Conservation (phyloP, 1,140 invertebrate genomes). For the Heterodera schachtii region DNA sequence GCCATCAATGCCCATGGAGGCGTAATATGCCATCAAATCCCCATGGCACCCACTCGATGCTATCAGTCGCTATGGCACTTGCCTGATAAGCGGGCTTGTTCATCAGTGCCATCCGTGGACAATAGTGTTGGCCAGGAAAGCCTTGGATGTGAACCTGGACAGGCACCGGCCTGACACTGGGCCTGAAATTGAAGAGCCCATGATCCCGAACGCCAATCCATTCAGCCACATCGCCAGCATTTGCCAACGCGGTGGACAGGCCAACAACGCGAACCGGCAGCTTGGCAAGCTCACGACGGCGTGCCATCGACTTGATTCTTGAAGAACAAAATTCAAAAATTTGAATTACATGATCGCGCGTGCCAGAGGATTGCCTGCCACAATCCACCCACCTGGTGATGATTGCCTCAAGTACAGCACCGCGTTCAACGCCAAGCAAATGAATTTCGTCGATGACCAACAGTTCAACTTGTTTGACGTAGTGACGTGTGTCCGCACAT, state of each 20-base stretch:
- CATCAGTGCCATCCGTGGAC: slow-evolving; percentile 98
- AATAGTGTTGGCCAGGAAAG: slow-evolving; percentile 95
- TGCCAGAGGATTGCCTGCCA: slow-evolving; percentile 66
- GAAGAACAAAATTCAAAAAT: slow-evolving; percentile 67
- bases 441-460: slow-evolving; percentile 99
- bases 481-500: slow-evolving; percentile 92
- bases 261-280: slow-evolving; percentile 82
- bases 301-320: slow-evolving; percentile 67
- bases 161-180: slow-evolving; percentile 93
- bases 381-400: slow-evolving; percentile 75
- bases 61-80: neutral
- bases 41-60: too few relatives aligned
- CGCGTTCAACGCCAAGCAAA: slow-evolving; percentile 78
- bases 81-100: slow-evolving; percentile 94
- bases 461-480: slow-evolving; percentile 85
- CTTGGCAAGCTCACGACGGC: slow-evolving; percentile 72
- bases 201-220: slow-evolving; percentile 84
- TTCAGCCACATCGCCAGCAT: slow-evolving; percentile 91
- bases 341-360: neutral
- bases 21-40: too few relatives aligned
- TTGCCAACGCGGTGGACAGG: slow-evolving; percentile 93
- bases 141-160: slow-evolving; percentile 91
- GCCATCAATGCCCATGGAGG: too few relatives aligned
- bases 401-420: slow-evolving; percentile 75
- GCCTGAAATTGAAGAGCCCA: slow-evolving; percentile 92